Conservation (phyloP, 2,113 vertebrate genomes). For the Morone saxatilis region DNA sequence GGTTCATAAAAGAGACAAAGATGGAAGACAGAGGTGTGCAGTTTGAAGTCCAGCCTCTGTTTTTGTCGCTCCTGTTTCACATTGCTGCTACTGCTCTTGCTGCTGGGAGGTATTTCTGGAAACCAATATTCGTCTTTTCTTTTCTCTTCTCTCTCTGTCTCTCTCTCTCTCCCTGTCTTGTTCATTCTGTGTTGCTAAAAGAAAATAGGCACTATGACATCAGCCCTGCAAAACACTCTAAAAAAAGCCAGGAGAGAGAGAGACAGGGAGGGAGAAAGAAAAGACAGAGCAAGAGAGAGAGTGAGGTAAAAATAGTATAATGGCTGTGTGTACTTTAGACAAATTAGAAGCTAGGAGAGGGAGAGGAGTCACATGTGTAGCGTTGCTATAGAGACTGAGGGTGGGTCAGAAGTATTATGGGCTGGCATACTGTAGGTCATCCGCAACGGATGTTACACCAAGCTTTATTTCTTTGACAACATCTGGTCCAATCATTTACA, state of each 20-base stretch:
- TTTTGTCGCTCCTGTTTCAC: background rate
- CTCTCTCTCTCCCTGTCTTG: constrained; percentile 28
- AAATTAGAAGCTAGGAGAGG: constrained; percentile 76
- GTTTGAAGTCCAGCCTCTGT: background rate
- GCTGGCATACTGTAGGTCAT: constrained; percentile 65
- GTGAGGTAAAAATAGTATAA: constrained; percentile 77
- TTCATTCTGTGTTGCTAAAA: constrained; percentile 53
- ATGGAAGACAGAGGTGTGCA: background rate
- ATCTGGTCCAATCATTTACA: background rate
- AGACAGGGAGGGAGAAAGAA: constrained; percentile 31
- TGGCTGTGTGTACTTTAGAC: constrained; percentile 73
- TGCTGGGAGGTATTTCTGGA: constrained; percentile 55
- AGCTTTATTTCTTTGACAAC: constrained; percentile 16
- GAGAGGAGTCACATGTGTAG: constrained; percentile 63
- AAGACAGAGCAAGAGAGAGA: constrained; percentile 51
- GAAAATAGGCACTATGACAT: constrained; percentile 72
- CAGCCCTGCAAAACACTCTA: constrained; percentile 70
- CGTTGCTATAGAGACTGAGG: constrained; percentile 61
- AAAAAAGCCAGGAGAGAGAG: constrained; percentile 46
- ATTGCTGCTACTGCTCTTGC: constrained; percentile 21
- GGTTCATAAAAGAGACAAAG: background rate
- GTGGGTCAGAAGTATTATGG: constrained; percentile 64
- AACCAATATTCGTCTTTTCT: constrained; percentile 48
- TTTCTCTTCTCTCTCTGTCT: constrained; percentile 3
- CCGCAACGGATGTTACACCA: constrained; percentile 19